These are phyloP conservation scores for Polietes domitor DNA, from an alignment of 2,888 invertebrate genomes.

Conservation along the genomic window DNA sequence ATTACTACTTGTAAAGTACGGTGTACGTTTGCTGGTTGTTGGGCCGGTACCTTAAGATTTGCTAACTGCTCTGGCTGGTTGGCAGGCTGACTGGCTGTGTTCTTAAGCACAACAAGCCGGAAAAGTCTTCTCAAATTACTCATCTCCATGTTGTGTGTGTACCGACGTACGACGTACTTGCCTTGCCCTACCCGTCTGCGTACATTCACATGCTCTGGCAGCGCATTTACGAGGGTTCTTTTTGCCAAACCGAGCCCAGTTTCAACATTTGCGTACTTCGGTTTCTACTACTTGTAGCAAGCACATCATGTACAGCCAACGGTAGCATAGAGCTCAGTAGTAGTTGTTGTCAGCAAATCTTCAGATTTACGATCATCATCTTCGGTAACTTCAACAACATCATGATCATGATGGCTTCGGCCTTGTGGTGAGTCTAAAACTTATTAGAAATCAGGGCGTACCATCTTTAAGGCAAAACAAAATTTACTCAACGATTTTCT, in stretches of 20 bases:
- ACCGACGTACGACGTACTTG: neutral
- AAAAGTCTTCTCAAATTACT: constrained; percentile 67
- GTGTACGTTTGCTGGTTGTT: constrained; percentile 52
- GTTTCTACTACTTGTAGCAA: too few species aligned
- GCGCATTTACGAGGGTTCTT: constrained; percentile 49
- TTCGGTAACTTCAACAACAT: constrained; percentile 32
- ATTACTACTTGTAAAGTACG: constrained; percentile 50
- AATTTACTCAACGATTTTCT: constrained; percentile 16
- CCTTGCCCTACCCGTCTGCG: neutral
- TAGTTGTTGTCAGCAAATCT: neutral
- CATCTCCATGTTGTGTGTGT: constrained; percentile 50
- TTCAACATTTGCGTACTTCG: constrained; percentile 20
- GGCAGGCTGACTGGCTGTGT: neutral
- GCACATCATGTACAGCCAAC: constrained; percentile 21
- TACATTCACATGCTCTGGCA: neutral
- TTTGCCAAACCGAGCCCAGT: constrained; percentile 14
- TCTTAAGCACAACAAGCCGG: constrained; percentile 60
- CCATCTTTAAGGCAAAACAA: neutral
- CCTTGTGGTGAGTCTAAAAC: neutral
- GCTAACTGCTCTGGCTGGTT: neutral
- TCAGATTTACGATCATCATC: constrained; percentile 50
- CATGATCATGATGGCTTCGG: neutral
- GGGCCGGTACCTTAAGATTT: constrained; percentile 36
- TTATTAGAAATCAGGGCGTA: constrained; percentile 1
- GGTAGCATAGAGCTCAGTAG: constrained; percentile 5